phyloP scores from a whole-genome alignment of 2,797 vertebrate species.

The Tolypeutes matacus region DNA sequence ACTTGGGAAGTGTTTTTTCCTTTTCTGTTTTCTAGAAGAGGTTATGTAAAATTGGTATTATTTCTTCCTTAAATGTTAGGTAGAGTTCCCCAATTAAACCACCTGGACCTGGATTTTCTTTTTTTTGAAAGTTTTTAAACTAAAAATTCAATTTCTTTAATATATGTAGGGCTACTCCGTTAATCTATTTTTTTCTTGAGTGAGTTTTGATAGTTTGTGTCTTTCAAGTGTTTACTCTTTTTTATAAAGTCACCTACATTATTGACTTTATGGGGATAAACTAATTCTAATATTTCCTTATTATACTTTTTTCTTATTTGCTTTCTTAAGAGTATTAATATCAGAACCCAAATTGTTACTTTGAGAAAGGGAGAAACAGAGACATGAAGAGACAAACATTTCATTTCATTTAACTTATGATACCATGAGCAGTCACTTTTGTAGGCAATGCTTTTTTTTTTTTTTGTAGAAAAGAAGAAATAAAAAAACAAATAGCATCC shows the following conservation, averaged over 20 bases:
- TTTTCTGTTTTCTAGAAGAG: background rate
- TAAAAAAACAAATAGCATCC: constrained; percentile 89
- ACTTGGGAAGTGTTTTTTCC: background rate
- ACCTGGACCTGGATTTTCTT: background rate
- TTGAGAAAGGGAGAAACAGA: constrained; percentile 85
- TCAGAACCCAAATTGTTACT: constrained; percentile 88
- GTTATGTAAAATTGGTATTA: too few species aligned
- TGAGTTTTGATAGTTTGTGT: too few species aligned
- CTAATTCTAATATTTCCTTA: too few species aligned
- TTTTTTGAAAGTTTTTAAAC: constrained; percentile 12
- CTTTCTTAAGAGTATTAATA: constrained; percentile 87
- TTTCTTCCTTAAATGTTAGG: background rate
- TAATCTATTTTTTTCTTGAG: too few species aligned
- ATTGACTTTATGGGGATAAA: too few species aligned
- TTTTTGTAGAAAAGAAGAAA: constrained; percentile 84
- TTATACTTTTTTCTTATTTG: too few species aligned
- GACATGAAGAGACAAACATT: constrained; percentile 85
- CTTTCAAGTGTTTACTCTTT: too few species aligned
- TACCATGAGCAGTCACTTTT: constrained; percentile 88
- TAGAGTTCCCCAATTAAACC: background rate
- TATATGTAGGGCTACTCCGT: too few species aligned
- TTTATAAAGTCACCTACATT: background rate
- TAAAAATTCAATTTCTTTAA: background rate
- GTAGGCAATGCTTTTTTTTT: constrained; percentile 88
- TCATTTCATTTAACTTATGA: constrained; percentile 89